Base-by-base conservation (phyloP, 2,797 vertebrate genomes). In the Distichodus sexfasciatus region DNA sequence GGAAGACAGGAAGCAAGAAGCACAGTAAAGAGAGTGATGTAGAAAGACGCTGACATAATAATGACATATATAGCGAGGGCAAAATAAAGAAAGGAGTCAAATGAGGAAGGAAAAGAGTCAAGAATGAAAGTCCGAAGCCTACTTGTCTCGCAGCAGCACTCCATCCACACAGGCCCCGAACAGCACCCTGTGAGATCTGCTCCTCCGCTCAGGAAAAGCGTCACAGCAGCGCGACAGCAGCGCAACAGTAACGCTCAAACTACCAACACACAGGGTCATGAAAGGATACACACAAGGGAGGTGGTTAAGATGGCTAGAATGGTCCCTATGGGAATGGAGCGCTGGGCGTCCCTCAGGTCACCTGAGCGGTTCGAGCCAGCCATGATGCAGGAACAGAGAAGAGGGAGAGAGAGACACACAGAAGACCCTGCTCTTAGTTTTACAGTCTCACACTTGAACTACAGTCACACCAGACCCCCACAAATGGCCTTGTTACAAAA, bases 331-430 rank as follows among this genome's bases (percentile, higher is more conserved):
- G 95, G 94, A 77, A 96, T 96, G 26, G 95, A 96, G 63, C 93
- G 94, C 81, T 96, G 95, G 53, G 95, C 94, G 10, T 96, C 94
- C 72, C 92, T 96, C 81, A 96, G 83, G 66, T 96, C 95, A 10
- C 95, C 95, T 0, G 95, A 96, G 38, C 94, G 91, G 75, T 96
- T 96, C 0, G 95, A 96, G n/a, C 95, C 95, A 0, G 95, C 94
- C 95, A 96, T 96, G 80, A 96, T 96, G 61, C 94, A 41, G 2
- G 38, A 2, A 43, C 21, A 51, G 9, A 50, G 5, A 2, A 7
- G 14, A 21, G 9, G 31, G 9, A 15, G 14, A 12, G 29, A 24
- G 6, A 7, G 9, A 14, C 11, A 4, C 9, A 14, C 14, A 29
- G 15, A 3, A 17, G n/a, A n/a, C n/a, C n/a, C n/a, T n/a, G n/a